phyloP scores from a whole-genome alignment of 2,113 vertebrate species.

The Pachycephala philippinensis region DNA sequence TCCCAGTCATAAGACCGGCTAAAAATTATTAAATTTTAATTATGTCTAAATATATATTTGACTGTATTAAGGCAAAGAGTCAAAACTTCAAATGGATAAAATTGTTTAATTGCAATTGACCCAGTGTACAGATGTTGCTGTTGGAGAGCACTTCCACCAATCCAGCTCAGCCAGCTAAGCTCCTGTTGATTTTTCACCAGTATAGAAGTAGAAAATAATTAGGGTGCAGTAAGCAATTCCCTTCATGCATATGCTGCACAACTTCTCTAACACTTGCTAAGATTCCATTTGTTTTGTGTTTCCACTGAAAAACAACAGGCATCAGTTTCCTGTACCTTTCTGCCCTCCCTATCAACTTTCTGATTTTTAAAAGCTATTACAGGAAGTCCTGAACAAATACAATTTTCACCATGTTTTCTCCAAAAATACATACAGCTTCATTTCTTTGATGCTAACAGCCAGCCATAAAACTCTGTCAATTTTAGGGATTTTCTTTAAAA shows the following conservation, averaged over 20 bases:
- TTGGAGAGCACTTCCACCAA: not conserved
- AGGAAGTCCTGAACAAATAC: not conserved
- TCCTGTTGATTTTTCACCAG: not conserved
- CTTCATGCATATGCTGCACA: not conserved
- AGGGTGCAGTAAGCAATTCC: not conserved
- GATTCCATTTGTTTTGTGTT: not conserved
- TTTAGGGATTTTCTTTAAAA: not conserved
- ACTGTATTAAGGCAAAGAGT: not conserved
- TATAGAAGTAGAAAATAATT: not conserved
- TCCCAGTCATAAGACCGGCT: not conserved
- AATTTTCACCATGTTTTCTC: not conserved
- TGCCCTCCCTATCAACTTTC: not conserved
- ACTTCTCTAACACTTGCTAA: not conserved
- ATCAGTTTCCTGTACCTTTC: not conserved
- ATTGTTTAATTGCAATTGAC: not conserved
- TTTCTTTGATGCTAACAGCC: not conserved
- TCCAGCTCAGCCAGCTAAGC: not conserved
- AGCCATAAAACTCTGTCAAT: not conserved
- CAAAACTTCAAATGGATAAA: not conserved
- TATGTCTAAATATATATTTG: not conserved
- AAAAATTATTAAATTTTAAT: not conserved
- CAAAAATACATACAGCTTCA: not conserved
- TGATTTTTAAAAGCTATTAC: not conserved
- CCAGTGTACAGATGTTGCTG: not conserved
- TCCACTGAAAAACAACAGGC: not conserved